Evolutionary conservation across 2,888 invertebrate genomes (phyloP).

Genomic region (Epiblema foenella): DNA sequence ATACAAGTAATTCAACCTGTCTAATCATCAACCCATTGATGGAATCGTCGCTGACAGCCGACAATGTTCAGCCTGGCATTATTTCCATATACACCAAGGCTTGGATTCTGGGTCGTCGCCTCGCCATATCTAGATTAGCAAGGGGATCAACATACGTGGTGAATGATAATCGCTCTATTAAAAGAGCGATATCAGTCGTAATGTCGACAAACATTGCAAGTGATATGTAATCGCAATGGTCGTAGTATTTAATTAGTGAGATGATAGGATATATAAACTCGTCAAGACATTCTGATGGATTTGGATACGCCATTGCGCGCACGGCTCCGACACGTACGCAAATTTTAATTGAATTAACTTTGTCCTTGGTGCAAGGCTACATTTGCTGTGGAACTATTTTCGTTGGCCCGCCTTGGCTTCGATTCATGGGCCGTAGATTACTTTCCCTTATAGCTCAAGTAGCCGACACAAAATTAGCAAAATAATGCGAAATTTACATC

Average conservation of each 20-base stretch:
- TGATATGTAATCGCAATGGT: background rate
- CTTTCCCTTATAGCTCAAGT: background rate
- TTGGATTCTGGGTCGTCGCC: conserved; percentile 55
- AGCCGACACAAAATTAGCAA: background rate
- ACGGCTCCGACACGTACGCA: background rate
- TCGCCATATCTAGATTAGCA: conserved; percentile 52
- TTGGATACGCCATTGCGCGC: background rate
- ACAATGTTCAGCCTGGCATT: conserved; percentile 38
- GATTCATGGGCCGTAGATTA: too few relatives aligned
- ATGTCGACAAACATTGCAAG: conserved; percentile 12
- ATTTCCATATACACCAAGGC: conserved; percentile 54
- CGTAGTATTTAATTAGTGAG: too few relatives aligned
- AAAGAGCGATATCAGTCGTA: conserved; percentile 18
- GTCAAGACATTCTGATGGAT: background rate
- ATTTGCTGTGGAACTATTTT: too few relatives aligned
- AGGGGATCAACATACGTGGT: conserved; percentile 47
- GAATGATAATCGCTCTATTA: conserved; percentile 42
- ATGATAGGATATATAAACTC: background rate
- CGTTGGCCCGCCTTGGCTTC: too few relatives aligned
- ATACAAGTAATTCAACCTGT: conserved; percentile 21
- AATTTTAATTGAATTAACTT: background rate
- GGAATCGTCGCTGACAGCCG: conserved; percentile 35
- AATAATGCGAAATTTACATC: too few relatives aligned
- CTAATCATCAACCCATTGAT: conserved; percentile 28
- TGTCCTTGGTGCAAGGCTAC: background rate